These are phyloP conservation scores for Nematopogon swammerdamellus DNA, from an alignment of 2,888 invertebrate species.

Conservation along the genomic window DNA sequence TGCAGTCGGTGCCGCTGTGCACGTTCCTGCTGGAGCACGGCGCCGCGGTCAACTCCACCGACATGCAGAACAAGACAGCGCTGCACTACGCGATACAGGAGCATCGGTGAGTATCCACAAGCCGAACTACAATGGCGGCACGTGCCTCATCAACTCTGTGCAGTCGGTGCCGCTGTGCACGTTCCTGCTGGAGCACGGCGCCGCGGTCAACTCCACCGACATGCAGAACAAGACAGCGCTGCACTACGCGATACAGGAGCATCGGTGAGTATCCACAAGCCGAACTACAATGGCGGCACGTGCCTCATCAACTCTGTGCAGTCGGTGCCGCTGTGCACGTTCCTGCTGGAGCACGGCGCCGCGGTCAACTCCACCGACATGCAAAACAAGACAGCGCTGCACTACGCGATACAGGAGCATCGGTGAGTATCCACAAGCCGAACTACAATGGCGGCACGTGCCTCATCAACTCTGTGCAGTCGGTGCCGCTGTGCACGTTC, in stretches of 20 bases:
- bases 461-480: conserved; percentile 87
- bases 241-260: conserved; percentile 90
- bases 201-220: conserved; percentile 81
- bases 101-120: conserved; percentile 65
- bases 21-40: conserved; percentile 75
- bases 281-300: conserved; percentile 90
- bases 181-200: conserved; percentile 76
- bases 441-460: background rate
- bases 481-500: conserved; percentile 64
- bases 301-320: conserved; percentile 93
- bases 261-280: conserved; percentile 64
- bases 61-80: conserved; percentile 88
- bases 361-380: conserved; percentile 84
- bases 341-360: conserved; percentile 76
- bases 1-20: conserved; percentile 81
- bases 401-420: conserved; percentile 88
- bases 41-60: conserved; percentile 80
- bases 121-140: conserved; percentile 89
- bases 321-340: conserved; percentile 75
- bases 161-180: conserved; percentile 80
- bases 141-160: conserved; percentile 90
- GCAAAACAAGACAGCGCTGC: conserved; percentile 87
- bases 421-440: conserved; percentile 30
- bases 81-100: conserved; percentile 91
- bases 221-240: conserved; percentile 88